Evolutionary conservation across 2,888 invertebrate species (phyloP), one percentile per base, ranked within the genome.

Genomic region (Branchellion lobata): DNA sequence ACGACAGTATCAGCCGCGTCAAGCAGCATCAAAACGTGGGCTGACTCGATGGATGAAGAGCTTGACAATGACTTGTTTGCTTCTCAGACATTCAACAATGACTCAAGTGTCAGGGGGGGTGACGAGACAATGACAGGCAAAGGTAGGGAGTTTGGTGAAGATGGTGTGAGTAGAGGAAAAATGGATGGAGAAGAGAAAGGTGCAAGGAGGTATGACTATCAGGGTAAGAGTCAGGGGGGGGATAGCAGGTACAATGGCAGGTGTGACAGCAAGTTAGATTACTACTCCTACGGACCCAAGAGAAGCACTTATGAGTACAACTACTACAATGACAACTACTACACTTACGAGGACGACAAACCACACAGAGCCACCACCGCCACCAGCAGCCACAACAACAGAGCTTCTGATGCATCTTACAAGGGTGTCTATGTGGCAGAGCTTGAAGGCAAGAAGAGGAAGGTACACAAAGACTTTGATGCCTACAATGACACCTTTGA

Each of bases 321-420:
- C 61, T 57, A 57, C 61, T 57, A 57, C 61, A 57, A 57, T n/a
- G 24, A 57, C 61, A 57, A 18, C n/a, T 57, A 57, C 61, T 24
- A 57, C 21, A 57, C 3, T n/a, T 57, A 57, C 61, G n/a, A 57
- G 5, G 40, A 40, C 40, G 14, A 40, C 40, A 40, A 40, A 40
- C 5, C 40, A 40, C 14, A 40, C 40, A 40, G 14, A 40, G 14
- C 8, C 40, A 40, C 5, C 40, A 40, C 5, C 14, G 40, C 40
- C 40, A 40, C 8, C 5, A 40, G 14, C 40, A 40, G 40, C 14
- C 5, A 40, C 40, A 40, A 40, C 40, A 40, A 40, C 40, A 40
- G 14, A 5, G 14, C 40, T 40, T 40, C 40, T 14, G 14, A 5
- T 8, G 14, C 40, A 40, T 14, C 40, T 14, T 40, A 40, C 40